phyloP scores from a whole-genome alignment of 1,140 invertebrate genomes.

The Penaeus japonicus region DNA sequence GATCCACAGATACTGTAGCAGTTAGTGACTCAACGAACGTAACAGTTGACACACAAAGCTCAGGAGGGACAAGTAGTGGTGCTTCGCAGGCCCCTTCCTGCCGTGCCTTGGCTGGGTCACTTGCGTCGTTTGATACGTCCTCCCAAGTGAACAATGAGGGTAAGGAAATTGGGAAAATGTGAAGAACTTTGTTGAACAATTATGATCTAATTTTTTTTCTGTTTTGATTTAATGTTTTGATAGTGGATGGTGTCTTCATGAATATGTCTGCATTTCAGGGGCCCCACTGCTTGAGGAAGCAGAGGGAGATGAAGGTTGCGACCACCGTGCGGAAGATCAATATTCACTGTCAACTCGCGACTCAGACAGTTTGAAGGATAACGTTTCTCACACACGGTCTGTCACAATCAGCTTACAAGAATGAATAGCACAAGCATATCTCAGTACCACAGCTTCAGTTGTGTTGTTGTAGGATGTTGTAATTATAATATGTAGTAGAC shows the following conservation, averaged over 20 bases:
- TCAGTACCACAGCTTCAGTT: neutral
- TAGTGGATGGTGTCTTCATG: too few relatives aligned
- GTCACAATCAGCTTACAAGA: constrained; percentile 27
- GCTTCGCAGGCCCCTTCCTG: constrained; percentile 66
- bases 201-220: too few relatives aligned
- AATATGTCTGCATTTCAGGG: neutral
- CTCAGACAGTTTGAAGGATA: constrained; percentile 28
- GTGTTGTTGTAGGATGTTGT: constrained; percentile 1
- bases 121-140: constrained; percentile 67
- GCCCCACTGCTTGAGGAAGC: constrained; percentile 47
- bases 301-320: constrained; percentile 29
- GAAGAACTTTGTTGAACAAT: neutral
- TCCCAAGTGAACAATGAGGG: constrained; percentile 68
- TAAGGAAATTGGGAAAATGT: constrained; percentile 58
- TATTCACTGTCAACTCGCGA: constrained; percentile 8
- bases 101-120: constrained; percentile 66
- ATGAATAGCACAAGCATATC: neutral
- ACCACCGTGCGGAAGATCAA: constrained; percentile 2
- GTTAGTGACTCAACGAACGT: constrained; percentile 64
- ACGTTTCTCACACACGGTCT: constrained; percentile 26
- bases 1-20: constrained; percentile 65
- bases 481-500: neutral
- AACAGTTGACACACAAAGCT: constrained; percentile 66
- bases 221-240: too few relatives aligned
- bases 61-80: constrained; percentile 61